phyloP scores from a whole-genome alignment of 2,113 vertebrate species.

The Proterorhinus semilunaris region DNA sequence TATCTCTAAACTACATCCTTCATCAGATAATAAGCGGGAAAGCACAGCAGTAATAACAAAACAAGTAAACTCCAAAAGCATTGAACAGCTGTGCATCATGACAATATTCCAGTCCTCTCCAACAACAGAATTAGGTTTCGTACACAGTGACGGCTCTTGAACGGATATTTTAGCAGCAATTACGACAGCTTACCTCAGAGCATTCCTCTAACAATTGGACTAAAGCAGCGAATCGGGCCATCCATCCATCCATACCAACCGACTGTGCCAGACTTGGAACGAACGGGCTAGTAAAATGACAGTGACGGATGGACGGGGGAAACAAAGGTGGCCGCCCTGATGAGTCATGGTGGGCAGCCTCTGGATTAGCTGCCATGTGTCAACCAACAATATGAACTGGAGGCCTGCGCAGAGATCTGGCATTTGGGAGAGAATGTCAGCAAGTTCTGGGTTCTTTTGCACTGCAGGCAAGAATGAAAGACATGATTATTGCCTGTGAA shows the following conservation, averaged over 20 bases:
- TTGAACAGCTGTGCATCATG: constrained; percentile 13
- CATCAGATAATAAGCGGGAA: too few relatives aligned
- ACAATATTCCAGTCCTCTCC: constrained; percentile 9
- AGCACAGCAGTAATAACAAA: too few relatives aligned
- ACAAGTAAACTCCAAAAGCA: constrained; percentile 8
- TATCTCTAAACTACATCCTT: too few relatives aligned
- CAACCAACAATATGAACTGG: constrained; percentile 48
- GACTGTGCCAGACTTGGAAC: too few relatives aligned
- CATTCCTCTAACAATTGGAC: constrained; percentile 39
- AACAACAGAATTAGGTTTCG: constrained; percentile 25
- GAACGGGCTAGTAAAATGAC: constrained; percentile 50
- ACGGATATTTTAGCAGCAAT: constrained; percentile 6
- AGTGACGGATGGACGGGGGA: constrained; percentile 42
- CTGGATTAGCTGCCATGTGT: constrained; percentile 54
- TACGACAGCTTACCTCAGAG: constrained; percentile 32
- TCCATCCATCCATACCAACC: background rate
- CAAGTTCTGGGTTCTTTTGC: constrained; percentile 19
- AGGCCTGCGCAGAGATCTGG: constrained; percentile 37
- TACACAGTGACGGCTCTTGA: constrained; percentile 10
- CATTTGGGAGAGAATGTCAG: constrained; percentile 45
- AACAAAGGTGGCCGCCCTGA: constrained; percentile 59
- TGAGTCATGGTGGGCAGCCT: constrained; percentile 64
- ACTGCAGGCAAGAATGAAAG: constrained; percentile 12
- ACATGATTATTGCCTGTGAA: background rate
- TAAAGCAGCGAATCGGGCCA: constrained; percentile 35